Conservation (phyloP, 35 echinoderm and acorn worm genomes). For the Ophiothrix spiculata region DNA sequence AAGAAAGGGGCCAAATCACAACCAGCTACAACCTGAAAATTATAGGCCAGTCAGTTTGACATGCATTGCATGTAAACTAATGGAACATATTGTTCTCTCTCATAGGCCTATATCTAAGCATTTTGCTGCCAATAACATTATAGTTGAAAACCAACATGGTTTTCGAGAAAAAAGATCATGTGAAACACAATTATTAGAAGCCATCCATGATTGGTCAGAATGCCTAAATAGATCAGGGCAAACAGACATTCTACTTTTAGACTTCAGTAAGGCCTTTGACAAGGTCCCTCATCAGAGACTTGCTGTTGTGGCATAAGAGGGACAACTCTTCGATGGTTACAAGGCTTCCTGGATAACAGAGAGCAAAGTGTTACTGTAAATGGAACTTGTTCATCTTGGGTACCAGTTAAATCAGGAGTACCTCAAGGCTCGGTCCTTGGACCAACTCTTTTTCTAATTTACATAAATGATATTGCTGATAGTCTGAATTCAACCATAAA, state of each 20-base stretch:
- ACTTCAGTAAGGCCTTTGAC: slow-evolving; percentile 63
- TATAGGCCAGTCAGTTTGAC: slow-evolving; percentile 27
- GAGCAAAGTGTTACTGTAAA: slow-evolving; percentile 40
- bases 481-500: slow-evolving; percentile 35
- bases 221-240: slow-evolving; percentile 20
- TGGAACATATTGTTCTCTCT: slow-evolving; percentile 32
- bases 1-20: slow-evolving; percentile 41
- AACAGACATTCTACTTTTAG: slow-evolving; percentile 42
- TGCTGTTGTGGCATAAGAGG: slow-evolving; percentile 25
- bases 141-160: slow-evolving; percentile 32
- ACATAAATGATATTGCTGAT: slow-evolving; percentile 54
- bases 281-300: slow-evolving; percentile 49
- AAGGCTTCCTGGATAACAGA: slow-evolving; percentile 30
- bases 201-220: slow-evolving; percentile 45
- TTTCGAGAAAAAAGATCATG: slow-evolving; percentile 40
- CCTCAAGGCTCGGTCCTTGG: slow-evolving; percentile 73
- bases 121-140: slow-evolving; percentile 10
- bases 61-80: slow-evolving; percentile 41
- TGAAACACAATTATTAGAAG: slow-evolving; percentile 31
- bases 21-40: slow-evolving; percentile 37
- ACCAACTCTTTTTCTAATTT: slow-evolving; percentile 50
- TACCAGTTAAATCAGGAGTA: slow-evolving; percentile 38
- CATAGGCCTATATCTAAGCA: slow-evolving; percentile 30
- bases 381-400: slow-evolving; percentile 22
- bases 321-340: slow-evolving; percentile 39